These are phyloP conservation scores for Onychorhynchus coronatus DNA, from an alignment of 2,113 vertebrate species.

Conservation along the genomic window DNA sequence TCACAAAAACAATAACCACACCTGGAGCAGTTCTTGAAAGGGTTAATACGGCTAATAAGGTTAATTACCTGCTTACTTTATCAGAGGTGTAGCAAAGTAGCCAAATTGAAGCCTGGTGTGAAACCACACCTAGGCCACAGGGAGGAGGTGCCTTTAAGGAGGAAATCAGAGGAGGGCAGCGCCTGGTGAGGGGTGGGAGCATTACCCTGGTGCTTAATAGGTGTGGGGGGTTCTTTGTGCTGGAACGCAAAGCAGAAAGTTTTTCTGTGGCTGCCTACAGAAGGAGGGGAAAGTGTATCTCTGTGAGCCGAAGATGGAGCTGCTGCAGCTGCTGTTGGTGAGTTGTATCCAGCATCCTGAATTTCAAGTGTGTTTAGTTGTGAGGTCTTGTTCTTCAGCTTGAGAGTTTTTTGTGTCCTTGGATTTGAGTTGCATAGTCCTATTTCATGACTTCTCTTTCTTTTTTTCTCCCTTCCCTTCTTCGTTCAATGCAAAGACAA, in stretches of 20 bases:
- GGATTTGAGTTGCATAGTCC: not conserved
- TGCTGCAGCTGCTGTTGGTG: not conserved
- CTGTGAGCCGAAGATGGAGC: too few relatives aligned
- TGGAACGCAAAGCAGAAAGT: rapidly evolving
- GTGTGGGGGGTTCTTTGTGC: rapidly evolving
- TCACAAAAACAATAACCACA: rapidly evolving
- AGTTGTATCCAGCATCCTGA: not conserved
- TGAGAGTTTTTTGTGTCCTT: not conserved
- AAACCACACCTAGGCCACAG: not conserved
- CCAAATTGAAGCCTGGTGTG: not conserved
- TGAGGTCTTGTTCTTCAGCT: not conserved
- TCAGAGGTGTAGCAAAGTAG: not conserved
- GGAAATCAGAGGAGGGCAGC: not conserved
- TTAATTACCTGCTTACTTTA: not conserved
- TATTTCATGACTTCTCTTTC: rapidly evolving
- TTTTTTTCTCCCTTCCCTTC: rapidly evolving
- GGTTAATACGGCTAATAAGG: not conserved
- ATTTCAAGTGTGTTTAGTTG: not conserved
- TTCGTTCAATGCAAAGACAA: not conserved
- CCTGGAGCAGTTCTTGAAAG: not conserved
- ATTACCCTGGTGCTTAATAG: not conserved
- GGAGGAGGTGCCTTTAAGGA: not conserved
- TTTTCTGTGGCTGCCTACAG: not conserved
- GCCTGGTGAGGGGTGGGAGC: rapidly evolving
- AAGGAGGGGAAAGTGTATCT: rapidly evolving